phyloP scores from a whole-genome alignment of 2,888 invertebrate genomes.

The Catocala fraxini region DNA sequence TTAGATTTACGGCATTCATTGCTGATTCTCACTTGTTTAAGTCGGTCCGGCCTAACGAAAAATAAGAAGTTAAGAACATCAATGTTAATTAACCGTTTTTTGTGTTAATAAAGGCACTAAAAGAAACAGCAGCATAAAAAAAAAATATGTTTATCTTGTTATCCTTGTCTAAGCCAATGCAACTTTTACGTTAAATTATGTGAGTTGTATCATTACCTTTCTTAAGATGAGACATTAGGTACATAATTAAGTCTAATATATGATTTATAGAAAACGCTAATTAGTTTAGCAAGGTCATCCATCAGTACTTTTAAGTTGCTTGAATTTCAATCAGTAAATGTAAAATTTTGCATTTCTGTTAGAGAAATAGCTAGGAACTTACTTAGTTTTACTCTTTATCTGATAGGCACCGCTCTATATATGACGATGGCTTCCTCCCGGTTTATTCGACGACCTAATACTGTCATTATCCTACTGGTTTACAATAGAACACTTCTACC shows the following conservation, averaged over 20 bases:
- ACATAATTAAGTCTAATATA: not conserved
- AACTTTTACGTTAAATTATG: constrained; percentile 7
- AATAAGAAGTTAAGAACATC: no score
- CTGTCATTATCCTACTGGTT: not conserved
- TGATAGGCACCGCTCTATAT: not conserved
- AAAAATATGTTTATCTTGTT: not conserved
- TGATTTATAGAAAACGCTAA: no score
- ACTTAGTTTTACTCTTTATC: not conserved
- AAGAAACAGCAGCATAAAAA: no score
- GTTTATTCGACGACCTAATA: constrained; percentile 1
- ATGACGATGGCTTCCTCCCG: constrained; percentile 2
- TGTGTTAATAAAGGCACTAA: no score
- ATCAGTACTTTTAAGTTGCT: not conserved
- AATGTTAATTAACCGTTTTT: no score
- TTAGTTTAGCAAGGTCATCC: no score
- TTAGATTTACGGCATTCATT: no score
- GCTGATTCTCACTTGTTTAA: no score
- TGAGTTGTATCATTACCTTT: not conserved
- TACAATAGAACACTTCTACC: not conserved
- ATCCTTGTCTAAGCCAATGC: constrained; percentile 16
- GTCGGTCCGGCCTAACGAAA: no score
- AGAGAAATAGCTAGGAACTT: not conserved
- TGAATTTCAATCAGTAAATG: not conserved
- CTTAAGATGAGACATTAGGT: not conserved
- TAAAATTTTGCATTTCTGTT: constrained; percentile 1